These are phyloP conservation scores for Oreochromis mossambicus DNA, from an alignment of 2,797 vertebrate genomes.

Conservation along the genomic window DNA sequence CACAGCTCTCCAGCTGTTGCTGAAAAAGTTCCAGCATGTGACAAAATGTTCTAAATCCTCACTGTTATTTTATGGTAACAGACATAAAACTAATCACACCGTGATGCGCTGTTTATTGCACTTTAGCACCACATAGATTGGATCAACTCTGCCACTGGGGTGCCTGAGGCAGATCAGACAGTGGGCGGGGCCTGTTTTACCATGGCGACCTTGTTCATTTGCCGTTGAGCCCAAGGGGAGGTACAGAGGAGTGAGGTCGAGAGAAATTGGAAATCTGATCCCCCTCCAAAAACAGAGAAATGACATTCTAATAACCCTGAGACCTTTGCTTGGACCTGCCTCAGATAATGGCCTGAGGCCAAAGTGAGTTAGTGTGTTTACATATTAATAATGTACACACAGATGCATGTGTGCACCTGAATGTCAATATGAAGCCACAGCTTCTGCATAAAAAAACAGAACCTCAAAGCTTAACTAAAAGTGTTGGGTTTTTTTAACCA, in stretches of 20 bases:
- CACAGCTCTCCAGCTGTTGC: constrained; percentile 21
- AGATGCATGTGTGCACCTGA: neutral
- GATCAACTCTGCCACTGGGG: constrained; percentile 19
- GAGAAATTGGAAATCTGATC: constrained; percentile 64
- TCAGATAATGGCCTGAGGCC: constrained; percentile 35
- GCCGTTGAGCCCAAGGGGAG: constrained; percentile 32
- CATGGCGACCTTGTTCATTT: constrained; percentile 46
- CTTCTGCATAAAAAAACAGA: neutral
- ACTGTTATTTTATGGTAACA: constrained; percentile 23
- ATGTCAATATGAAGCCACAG: neutral
- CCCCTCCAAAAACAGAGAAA: constrained; percentile 52
- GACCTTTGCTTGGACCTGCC: constrained; percentile 49
- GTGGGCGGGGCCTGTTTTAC: constrained; percentile 43
- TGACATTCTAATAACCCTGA: constrained; percentile 66
- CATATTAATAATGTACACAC: neutral
- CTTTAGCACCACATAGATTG: constrained; percentile 24
- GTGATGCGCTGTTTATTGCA: constrained; percentile 47
- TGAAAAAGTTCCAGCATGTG: constrained; percentile 13
- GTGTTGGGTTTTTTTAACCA: neutral
- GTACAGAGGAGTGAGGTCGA: constrained; percentile 40
- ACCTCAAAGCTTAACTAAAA: neutral
- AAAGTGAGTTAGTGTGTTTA: neutral
- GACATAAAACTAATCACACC: constrained; percentile 48
- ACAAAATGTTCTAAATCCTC: constrained; percentile 26
- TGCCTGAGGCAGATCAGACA: constrained; percentile 25